Evolutionary conservation across 1,140 invertebrate genomes (phyloP).

Genomic region (Xylocopa sonorina): DNA sequence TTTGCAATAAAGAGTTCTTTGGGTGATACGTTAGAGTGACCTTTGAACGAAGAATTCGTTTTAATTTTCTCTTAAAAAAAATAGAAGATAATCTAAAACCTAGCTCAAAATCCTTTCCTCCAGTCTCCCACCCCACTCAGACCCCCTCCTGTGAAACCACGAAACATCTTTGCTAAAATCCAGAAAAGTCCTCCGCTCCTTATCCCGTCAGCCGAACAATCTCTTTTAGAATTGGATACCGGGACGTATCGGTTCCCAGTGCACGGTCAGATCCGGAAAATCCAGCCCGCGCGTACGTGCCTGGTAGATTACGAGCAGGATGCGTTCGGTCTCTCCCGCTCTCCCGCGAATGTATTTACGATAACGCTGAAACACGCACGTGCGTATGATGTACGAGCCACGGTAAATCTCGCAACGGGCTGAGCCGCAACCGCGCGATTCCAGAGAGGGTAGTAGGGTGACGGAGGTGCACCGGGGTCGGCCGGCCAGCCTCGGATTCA

Average conservation of each 20-base stretch:
- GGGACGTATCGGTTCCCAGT: neutral
- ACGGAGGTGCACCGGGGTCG: neutral
- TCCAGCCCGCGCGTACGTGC: conserved; percentile 21
- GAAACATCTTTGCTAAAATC: neutral
- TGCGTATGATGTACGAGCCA: conserved; percentile 64
- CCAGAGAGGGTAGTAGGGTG: neutral
- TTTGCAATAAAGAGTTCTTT: no score
- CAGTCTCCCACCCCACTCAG: neutral
- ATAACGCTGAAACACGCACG: conserved; percentile 60
- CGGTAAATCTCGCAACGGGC: conserved; percentile 62
- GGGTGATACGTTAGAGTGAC: no score
- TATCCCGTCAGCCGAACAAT: neutral
- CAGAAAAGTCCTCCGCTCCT: neutral
- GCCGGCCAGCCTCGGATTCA: conserved; percentile 24
- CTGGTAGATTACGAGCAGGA: neutral
- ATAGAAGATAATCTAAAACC: no score
- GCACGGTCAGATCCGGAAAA: neutral
- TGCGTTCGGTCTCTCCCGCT: no score
- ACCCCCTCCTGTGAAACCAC: neutral
- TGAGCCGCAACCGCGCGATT: neutral
- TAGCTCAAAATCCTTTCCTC: no score
- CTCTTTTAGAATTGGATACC: conserved; percentile 16
- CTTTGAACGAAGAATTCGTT: no score
- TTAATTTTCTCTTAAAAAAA: no score
- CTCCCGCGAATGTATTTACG: conserved; percentile 54